Percentiles rank a stretch among this genome's conserved stretches.
Conservation (phyloP, 2,113 vertebrate genomes). For the Forbesichthys agassizii region DNA sequence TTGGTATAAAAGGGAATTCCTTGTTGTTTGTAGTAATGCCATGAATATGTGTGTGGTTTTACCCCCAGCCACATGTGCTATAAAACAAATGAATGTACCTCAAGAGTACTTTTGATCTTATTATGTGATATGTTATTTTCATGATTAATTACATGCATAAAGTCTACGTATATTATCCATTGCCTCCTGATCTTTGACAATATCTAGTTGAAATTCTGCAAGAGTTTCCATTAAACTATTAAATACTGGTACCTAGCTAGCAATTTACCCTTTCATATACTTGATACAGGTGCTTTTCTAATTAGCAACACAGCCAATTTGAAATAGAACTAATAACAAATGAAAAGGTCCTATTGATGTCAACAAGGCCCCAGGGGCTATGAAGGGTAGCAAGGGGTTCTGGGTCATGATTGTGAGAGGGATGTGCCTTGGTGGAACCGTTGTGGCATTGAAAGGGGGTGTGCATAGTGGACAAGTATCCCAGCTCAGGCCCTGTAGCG, state of each 20-base stretch:
- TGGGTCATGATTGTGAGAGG: conserved; percentile 69
- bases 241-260: conserved; percentile 2
- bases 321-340: conserved; percentile 61
- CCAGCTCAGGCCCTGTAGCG: conserved; percentile 22
- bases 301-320: conserved; percentile 60
- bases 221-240: background rate
- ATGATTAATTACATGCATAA: no score
- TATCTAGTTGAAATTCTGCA: background rate
- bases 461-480: conserved; percentile 51
- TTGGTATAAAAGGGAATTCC: no score
- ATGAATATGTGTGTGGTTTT: no score
- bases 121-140: background rate
- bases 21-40: no score
- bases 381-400: conserved; percentile 37
- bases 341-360: conserved; percentile 59
- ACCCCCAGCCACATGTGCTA: no score
- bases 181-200: background rate
- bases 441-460: conserved; percentile 63
- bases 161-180: no score
- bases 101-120: no score
- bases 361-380: conserved; percentile 48
- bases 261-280: background rate
- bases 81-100: no score
- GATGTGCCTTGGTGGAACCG: conserved; percentile 61
- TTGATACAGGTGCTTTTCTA: conserved; percentile 62